These are phyloP conservation scores for Eira barbara DNA, from an alignment of 2,113 vertebrate genomes.

Conservation along the genomic window DNA sequence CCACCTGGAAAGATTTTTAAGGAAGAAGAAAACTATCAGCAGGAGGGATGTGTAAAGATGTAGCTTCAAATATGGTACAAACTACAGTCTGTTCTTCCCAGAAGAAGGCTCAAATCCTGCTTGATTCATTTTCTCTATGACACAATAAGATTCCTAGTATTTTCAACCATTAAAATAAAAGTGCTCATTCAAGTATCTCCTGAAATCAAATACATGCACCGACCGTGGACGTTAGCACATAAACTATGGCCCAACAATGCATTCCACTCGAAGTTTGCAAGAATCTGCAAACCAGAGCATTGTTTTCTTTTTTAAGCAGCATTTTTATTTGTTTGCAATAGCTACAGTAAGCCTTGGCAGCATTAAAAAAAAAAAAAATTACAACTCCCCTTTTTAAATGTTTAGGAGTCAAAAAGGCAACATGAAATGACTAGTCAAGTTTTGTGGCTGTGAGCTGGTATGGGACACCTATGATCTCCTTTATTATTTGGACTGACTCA, in stretches of 20 bases:
- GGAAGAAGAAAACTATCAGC: neutral
- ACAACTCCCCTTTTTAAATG: neutral
- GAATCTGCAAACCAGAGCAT: neutral
- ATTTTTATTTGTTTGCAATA: neutral
- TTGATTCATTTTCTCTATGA: neutral
- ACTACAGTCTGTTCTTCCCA: neutral
- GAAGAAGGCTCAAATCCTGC: neutral
- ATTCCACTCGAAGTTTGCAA: neutral
- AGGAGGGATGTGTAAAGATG: neutral
- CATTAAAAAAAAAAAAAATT: neutral
- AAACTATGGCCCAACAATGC: neutral
- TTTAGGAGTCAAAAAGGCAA: neutral
- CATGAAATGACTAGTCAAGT: neutral
- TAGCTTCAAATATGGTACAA: neutral
- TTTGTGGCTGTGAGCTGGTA: neutral
- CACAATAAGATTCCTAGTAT: neutral
- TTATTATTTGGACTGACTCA: neutral
- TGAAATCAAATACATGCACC: neutral
- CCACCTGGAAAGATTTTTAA: neutral
- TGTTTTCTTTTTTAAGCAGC: neutral
- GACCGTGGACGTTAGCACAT: neutral
- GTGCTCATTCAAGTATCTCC: neutral
- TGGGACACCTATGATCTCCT: neutral
- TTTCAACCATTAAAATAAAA: neutral
- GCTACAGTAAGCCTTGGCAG: neutral